phyloP scores from a whole-genome alignment of 2,888 invertebrate genomes.

The Cantharis rufa region DNA sequence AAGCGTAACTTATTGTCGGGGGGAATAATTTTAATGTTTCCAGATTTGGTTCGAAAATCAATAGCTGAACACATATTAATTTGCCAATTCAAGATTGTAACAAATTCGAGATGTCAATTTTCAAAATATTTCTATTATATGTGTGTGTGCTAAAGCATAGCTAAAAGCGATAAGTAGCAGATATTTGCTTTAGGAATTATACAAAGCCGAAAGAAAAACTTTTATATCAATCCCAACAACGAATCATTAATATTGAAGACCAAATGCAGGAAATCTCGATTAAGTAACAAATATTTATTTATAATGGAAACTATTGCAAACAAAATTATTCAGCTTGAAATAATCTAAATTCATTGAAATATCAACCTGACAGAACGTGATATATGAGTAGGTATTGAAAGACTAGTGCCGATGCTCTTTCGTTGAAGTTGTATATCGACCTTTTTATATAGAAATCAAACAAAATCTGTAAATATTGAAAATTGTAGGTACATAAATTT shows the following conservation, averaged over 20 bases:
- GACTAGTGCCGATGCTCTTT: constrained; percentile 18
- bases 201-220: background rate
- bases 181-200: background rate
- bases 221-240: constrained; percentile 31
- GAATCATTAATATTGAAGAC: constrained; percentile 38
- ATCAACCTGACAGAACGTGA: constrained; percentile 41
- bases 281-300: constrained; percentile 18
- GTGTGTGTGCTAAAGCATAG: background rate
- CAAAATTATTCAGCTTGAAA: constrained; percentile 43
- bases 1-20: background rate
- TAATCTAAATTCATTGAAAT: constrained; percentile 50
- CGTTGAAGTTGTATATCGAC: background rate
- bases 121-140: background rate
- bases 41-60: background rate
- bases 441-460: background rate
- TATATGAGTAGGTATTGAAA: constrained; percentile 37
- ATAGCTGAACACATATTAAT: background rate
- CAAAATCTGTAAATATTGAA: background rate
- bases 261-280: constrained; percentile 25
- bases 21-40: background rate
- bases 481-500: background rate
- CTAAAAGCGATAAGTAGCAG: background rate
- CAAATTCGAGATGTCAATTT: background rate
- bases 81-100: background rate
- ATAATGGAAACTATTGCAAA: constrained; percentile 25